Conservation (phyloP, 2,797 vertebrate genomes). For the Semotilus atromaculatus region DNA sequence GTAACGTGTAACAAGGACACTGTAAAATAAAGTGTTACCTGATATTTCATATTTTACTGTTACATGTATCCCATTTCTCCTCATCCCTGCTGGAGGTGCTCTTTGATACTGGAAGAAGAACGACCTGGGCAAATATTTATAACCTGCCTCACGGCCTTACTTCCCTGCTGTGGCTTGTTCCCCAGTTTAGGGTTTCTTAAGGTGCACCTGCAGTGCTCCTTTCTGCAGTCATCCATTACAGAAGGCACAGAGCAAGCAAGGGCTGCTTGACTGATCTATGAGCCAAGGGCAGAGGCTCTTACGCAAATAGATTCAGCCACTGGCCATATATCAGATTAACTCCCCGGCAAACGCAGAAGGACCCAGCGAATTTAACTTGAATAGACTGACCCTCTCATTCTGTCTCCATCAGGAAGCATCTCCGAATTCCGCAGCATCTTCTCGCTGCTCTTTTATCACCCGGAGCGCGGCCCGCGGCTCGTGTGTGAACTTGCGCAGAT, state of each 20-base stretch:
- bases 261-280: slow-evolving; percentile 51
- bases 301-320: slow-evolving; percentile 49
- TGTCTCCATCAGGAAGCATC: slow-evolving; percentile 15
- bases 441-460: slow-evolving; percentile 1
- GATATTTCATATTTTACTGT: too few relatives aligned
- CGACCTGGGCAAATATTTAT: slow-evolving; percentile 21
- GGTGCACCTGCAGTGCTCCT: slow-evolving; percentile 50
- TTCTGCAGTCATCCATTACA: slow-evolving; percentile 51
- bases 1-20: background rate
- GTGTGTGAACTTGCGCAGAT: slow-evolving; percentile 26
- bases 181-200: slow-evolving; percentile 41
- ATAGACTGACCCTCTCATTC: slow-evolving; percentile 39
- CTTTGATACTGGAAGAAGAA: slow-evolving; percentile 23
- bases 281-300: slow-evolving; percentile 38
- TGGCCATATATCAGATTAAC: slow-evolving; percentile 49
- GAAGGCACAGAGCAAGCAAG: slow-evolving; percentile 47
- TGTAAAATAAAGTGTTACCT: background rate
- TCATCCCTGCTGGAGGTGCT: background rate
- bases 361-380: slow-evolving; percentile 33
- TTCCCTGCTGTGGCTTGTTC: slow-evolving; percentile 21
- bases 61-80: background rate
- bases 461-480: background rate
- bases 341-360: slow-evolving; percentile 26
- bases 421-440: background rate
- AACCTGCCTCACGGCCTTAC: background rate